Evolutionary conservation across 1,140 invertebrate species (phyloP), one percentile per base, ranked within the genome.

Genomic region (Pseudomyrmex dendroicus): DNA sequence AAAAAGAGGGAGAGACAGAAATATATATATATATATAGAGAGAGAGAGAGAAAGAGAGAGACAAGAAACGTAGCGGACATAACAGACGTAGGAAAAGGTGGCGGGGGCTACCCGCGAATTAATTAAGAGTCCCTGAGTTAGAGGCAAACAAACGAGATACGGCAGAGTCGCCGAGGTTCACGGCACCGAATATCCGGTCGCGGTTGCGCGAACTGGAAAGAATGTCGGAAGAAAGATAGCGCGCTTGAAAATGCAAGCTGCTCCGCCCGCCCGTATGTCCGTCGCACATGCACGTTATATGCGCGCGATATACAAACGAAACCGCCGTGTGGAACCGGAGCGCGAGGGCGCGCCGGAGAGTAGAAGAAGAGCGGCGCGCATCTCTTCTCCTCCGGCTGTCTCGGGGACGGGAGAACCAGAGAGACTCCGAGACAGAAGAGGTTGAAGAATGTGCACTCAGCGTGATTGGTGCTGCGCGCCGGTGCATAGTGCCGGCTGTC

Each of bases 381-480:
- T 85, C 83, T 72, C 66, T 77, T 78, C 87, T 73, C 50, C 50
- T 35, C 35, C 25, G 48, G 77, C 73, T 88, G 83, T 88, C 86
- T 83, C 77, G 82, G 52, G 54, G 83, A 74, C 83, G 67, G 35
- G 48, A 82, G 78, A 82, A 74, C 46, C 74, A 80, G 83, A 70
- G 59, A 57, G 56, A 48, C 52, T 48, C 35, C 44, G 73, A 83
- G 78, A 84, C 66, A 63, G 20, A 88, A 82, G 61, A 66, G 86
- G 88, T 92, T 93, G 90, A 93, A 93, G 89, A 91, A 92, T 93
- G 91, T 93, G 92, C 92, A 94, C 92, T 93, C 91, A 92, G 86
- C 84, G 91, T 93, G 93, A 93, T 93, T 94, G 93, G 92, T 91
- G 89, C 90, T 74, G 61, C 74, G 57, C 62, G 63, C 50, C 73